Conservation (phyloP, 1,140 invertebrate species). For the Drusus annulatus region DNA sequence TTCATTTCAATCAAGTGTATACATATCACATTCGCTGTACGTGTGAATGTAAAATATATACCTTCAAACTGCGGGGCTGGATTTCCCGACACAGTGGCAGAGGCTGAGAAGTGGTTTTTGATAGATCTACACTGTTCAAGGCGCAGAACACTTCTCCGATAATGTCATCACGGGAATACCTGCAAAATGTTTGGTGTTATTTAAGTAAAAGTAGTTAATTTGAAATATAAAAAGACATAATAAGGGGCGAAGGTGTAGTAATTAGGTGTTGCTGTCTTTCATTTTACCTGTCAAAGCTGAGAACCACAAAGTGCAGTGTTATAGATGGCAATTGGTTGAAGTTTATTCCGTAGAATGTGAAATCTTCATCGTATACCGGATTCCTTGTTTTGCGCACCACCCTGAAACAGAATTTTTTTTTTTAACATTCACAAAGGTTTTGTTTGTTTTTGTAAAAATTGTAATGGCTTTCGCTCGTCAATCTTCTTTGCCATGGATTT, state of each 20-base stretch:
- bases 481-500: too few relatives aligned
- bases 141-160: constrained; percentile 97
- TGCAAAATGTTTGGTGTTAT: too few relatives aligned
- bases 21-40: too few relatives aligned
- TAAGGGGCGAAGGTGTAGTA: not conserved
- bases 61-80: constrained; percentile 88
- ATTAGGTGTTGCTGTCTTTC: not conserved
- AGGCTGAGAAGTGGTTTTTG: constrained; percentile 84
- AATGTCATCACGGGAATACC: constrained; percentile 96
- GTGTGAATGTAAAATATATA: constrained; percentile 61
- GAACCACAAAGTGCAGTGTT: constrained; percentile 93
- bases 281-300: constrained; percentile 88
- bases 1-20: too few relatives aligned
- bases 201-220: not conserved
- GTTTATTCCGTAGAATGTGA: constrained; percentile 95
- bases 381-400: constrained; percentile 93
- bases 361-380: constrained; percentile 96
- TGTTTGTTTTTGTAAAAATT: too few relatives aligned
- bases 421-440: too few relatives aligned
- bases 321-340: constrained; percentile 87
- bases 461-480: too few relatives aligned
- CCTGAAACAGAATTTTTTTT: constrained; percentile 69
- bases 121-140: constrained; percentile 84
- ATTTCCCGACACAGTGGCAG: constrained; percentile 86
- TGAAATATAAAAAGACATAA: not conserved